Conservation (phyloP, 2,888 invertebrate genomes). For the Selenia dentaria region DNA sequence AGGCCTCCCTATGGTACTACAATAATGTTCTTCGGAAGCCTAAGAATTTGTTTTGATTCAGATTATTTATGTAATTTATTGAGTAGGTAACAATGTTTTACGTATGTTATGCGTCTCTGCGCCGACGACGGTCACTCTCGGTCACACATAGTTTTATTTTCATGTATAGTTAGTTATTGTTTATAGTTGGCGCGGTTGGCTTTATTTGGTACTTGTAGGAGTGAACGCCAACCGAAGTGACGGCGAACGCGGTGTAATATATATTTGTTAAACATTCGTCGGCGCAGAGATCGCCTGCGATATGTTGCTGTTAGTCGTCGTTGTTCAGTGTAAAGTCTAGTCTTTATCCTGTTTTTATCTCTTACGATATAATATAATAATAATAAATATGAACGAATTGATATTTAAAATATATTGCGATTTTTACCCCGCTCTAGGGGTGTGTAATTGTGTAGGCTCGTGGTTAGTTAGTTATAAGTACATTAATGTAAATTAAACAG, state of each 20-base stretch:
- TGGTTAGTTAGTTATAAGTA: conserved; percentile 82
- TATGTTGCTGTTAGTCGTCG: conserved; percentile 78
- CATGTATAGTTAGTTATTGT: conserved; percentile 47
- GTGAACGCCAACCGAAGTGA: conserved; percentile 5
- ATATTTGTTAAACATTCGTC: conserved; percentile 36
- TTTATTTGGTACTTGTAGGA: neutral
- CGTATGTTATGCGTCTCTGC: conserved; percentile 56
- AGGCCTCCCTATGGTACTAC: conserved; percentile 49
- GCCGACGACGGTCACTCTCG: conserved; percentile 47
- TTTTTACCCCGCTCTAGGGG: conserved; percentile 62
- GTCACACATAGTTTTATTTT: conserved; percentile 51
- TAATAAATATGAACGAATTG: conserved; percentile 78
- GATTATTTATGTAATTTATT: conserved; percentile 84
- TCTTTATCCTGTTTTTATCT: conserved; percentile 83
- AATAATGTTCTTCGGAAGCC: conserved; percentile 71
- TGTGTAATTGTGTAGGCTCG: conserved; percentile 72
- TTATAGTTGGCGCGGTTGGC: conserved; percentile 25
- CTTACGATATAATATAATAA: conserved; percentile 73
- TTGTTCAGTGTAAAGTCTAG: conserved; percentile 85
- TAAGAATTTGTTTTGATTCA: conserved; percentile 82
- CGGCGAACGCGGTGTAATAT: conserved; percentile 27
- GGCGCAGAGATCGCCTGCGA: conserved; percentile 57
- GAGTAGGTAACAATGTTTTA: conserved; percentile 73
- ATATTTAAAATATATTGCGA: conserved; percentile 78
- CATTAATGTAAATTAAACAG: conserved; percentile 79